These are phyloP conservation scores for Leptosomus discolor DNA, from an alignment of 2,113 vertebrate species.

Conservation along the genomic window DNA sequence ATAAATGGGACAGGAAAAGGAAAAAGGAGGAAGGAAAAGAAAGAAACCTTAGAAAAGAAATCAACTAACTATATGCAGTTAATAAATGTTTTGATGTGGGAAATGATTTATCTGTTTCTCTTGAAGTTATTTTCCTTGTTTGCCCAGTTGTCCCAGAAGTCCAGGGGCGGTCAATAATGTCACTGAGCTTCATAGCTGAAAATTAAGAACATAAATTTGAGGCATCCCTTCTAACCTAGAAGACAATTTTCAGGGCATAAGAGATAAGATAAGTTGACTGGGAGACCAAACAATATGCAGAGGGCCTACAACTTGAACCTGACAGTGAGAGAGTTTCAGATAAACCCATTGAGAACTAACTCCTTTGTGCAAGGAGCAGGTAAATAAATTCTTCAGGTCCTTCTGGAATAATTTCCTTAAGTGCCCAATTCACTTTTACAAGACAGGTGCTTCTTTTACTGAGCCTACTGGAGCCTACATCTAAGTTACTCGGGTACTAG, in stretches of 20 bases:
- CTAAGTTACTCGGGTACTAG: background rate
- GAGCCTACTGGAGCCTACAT: background rate
- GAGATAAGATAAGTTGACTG: background rate
- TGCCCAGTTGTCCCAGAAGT: background rate
- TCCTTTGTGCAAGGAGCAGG: background rate
- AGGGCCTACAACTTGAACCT: background rate
- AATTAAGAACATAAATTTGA: background rate
- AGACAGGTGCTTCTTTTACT: background rate
- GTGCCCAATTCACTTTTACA: background rate
- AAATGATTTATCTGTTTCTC: background rate
- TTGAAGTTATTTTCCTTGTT: background rate
- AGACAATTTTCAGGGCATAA: background rate
- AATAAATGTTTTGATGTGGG: conserved; percentile 1
- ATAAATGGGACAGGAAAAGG: background rate
- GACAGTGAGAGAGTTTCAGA: background rate
- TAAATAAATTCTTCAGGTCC: background rate
- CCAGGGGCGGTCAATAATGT: background rate
- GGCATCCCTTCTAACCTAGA: background rate
- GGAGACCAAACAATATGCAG: background rate
- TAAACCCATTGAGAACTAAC: background rate
- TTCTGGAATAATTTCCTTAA: background rate
- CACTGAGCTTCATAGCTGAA: background rate
- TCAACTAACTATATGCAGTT: background rate
- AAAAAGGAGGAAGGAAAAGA: background rate
- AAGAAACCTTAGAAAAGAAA: background rate